Base-by-base conservation (phyloP, 1,140 invertebrate genomes). In the Bactericera cockerelli region DNA sequence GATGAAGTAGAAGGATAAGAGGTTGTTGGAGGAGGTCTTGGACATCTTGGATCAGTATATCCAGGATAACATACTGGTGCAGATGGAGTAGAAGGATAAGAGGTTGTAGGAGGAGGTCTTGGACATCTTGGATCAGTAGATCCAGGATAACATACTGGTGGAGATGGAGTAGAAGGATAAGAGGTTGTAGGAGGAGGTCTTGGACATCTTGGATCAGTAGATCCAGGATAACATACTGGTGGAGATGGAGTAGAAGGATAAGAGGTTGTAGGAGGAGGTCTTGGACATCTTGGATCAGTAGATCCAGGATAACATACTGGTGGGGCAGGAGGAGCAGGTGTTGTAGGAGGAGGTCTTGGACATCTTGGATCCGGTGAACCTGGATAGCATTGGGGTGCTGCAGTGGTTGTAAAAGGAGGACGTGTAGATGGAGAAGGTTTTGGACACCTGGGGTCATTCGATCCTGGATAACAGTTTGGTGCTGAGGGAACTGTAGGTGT, bases 121-220 rank as follows among this genome's bases (percentile, higher is more conserved):
- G 73, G 76, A 3, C 70, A 59, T 8, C 65, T 61, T n/a, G 74
- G 71, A 64, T 77, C 74, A 42, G 68, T 74, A 11, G 77, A 78
- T 36, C 79, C 79, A 4, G 77, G 77, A 60, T 75, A 79, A 63
- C 77, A 79, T 28, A 61, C 61, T 14, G 63, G 65, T 56, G 63
- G 65, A 24, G 65, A 66, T 53, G 63, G 61, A 0, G 62, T 61
- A 49, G 63, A 57, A 16, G 60, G 26, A n/a, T n/a, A n/a, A n/a
- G n/a, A n/a, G n/a, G n/a, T n/a, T 21, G 55, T 22, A 57, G 53
- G 22, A 55, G 53, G 39, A 55, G 59, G 14, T 57, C 59, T 26
- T 63, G 61, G 62, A 63, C 59, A n/a, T 31, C 60, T 16, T 54
- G 61, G 38, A 25, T 66, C 57, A n/a, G 2, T 56, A 42, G 63